Percentiles rank a stretch among this genome's conserved stretches.
Evolutionary conservation across 2,888 invertebrate genomes (phyloP).

Genomic region (Pherbina coryleti): DNA sequence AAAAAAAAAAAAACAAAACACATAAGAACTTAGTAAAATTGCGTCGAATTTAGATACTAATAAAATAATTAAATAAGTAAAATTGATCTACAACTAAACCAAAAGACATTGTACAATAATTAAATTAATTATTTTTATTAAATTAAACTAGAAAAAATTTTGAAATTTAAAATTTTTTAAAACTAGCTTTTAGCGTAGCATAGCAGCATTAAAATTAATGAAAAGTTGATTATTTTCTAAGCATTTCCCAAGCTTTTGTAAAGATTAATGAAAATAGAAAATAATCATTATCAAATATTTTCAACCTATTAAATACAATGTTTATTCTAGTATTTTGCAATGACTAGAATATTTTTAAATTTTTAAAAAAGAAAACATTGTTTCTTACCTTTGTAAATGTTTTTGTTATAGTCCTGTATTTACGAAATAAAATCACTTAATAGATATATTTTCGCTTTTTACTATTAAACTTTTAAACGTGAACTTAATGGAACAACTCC

Average conservation of each 20-base stretch:
- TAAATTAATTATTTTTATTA: slow-evolving; percentile 26
- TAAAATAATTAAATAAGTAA: slow-evolving; percentile 6
- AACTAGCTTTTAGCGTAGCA: slow-evolving; percentile 34
- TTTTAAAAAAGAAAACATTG: background rate
- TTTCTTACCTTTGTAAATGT: background rate
- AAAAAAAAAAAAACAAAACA: background rate
- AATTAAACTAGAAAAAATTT: slow-evolving; percentile 19
- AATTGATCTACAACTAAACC: slow-evolving; percentile 11
- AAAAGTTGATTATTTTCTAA: background rate
- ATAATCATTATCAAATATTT: background rate
- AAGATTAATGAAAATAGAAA: background rate
- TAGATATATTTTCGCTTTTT: no score
- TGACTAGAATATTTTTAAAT: background rate
- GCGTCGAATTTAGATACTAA: slow-evolving; percentile 30
- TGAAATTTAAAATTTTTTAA: slow-evolving; percentile 4
- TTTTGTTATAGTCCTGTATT: background rate
- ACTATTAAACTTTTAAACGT: no score
- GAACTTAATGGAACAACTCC: no score
- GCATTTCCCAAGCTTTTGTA: background rate
- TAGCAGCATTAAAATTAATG: slow-evolving; percentile 1
- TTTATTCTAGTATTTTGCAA: background rate
- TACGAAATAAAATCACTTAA: background rate
- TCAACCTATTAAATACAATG: background rate
- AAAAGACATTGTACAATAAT: slow-evolving; percentile 48
- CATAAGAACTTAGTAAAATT: background rate